Conservation (phyloP, 2,797 vertebrate genomes). For the Discoglossus pictus region DNA sequence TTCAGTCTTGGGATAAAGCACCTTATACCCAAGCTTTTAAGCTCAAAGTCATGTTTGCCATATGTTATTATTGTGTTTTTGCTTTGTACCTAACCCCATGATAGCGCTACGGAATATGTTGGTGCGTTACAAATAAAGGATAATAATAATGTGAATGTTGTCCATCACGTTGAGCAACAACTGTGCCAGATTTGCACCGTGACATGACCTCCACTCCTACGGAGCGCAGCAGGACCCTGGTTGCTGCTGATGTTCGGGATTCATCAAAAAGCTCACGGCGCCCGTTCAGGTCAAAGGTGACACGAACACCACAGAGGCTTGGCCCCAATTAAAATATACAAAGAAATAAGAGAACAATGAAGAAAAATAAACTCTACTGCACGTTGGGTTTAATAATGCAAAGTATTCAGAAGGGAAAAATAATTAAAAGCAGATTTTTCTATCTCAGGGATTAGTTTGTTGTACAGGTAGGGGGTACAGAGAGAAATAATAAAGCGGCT, state of each 20-base stretch:
- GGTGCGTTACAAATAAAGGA: too few relatives aligned
- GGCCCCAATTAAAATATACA: slow-evolving; percentile 31
- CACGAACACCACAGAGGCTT: background rate
- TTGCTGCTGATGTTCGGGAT: background rate
- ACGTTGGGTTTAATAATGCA: slow-evolving; percentile 6
- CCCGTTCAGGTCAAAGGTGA: slow-evolving; percentile 1
- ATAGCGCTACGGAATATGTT: too few relatives aligned
- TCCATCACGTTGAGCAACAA: slow-evolving; percentile 2
- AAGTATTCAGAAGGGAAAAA: background rate
- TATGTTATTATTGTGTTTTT: too few relatives aligned
- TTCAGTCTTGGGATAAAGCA: too few relatives aligned
- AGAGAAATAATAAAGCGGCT: background rate
- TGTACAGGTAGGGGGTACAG: background rate
- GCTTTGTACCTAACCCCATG: too few relatives aligned
- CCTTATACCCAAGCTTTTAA: too few relatives aligned
- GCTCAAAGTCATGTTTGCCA: too few relatives aligned
- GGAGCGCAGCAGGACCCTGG: background rate
- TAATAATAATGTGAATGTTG: too few relatives aligned
- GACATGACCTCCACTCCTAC: slow-evolving; percentile 18
- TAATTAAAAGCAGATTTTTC: slow-evolving; percentile 46
- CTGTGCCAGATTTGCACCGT: slow-evolving; percentile 2
- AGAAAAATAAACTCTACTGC: background rate
- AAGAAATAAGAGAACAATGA: background rate
- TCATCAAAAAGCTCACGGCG: slow-evolving; percentile 18
- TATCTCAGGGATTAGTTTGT: slow-evolving; percentile 1